Evolutionary conservation across 35 echinoderm and acorn worm genomes (phyloP), one percentile per base, ranked within the genome.

Genomic region (Apostichopus parvimensis): DNA sequence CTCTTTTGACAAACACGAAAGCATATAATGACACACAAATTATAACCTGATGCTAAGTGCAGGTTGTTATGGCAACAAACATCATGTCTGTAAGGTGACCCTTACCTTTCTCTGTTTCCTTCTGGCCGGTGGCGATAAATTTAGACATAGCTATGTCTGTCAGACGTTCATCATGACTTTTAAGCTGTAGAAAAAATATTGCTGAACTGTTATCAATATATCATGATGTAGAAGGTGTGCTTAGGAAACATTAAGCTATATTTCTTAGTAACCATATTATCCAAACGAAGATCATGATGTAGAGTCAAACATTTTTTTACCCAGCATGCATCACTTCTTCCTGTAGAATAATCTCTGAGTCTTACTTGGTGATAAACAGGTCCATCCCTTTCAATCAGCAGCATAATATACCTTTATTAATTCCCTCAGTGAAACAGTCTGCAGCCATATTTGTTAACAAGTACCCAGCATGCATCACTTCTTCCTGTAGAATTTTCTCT

Each of bases 61-160:
- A 18, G 52, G 54, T 56, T 18, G 6, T 4, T 11, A 59, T 60
- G 85, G 24, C 54, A 14, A 82, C 79, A 82, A 54, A 17, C 55
- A 82, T 57, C 28, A 18, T 75, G 17, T n/a, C 4, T 34, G 22
- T 55, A 20, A 58, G 17, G 56, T 55, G 56, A 28, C 4, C 5
- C 17, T 66, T 83, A 92, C 91, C 79, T 92, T 92, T 92, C 22
- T 92, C 79, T 79, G 87, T 92, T 87, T 95, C 96, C 26, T 82
- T 93, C 18, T 90, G 56, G 5, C 80, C 91, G 17, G 87, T 77
- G 14, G 80, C 59, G 5, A 98, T 94, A 20, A 90, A 94, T 54
- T 98, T 95, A 56, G 92, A 92, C 82, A 98, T 94, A 13, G 92
- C 68, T 52, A 98, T 95, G 45, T 93, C 92, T 57, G 92, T 92